Base-by-base conservation (phyloP, 2,888 invertebrate genomes). In the Synergus japonicus region DNA sequence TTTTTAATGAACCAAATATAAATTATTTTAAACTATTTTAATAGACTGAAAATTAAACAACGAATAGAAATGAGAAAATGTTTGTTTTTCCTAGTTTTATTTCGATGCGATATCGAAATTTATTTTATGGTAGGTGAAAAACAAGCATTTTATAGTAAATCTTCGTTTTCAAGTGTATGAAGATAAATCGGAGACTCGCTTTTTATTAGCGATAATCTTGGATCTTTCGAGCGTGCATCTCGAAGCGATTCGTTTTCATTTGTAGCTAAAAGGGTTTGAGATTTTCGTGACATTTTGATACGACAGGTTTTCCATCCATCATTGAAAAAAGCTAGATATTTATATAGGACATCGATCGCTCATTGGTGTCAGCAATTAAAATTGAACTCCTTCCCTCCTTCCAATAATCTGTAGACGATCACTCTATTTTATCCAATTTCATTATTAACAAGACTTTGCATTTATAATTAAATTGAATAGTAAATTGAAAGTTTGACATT, bases 231-330 rank as follows among this genome's bases (percentile, higher is more conserved):
- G 65, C 5, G 9, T n/a, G 37, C 41, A 65, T 67, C 43, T 67
- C 12, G 12, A 67, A 67, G 18, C 43, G 67, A 67, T 67, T 67
- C 44, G 15, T 67, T 67, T 46, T 67, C 67, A 67, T 67, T 67
- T 67, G 22, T 22, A 10, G 18, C 44, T 44, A 67, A 67, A 67
- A 67, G 44, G 67, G n/a, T 66, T 66, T n/a, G 66, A n/a, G 10
- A 22, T 9, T 44, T 46, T 67, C 12, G 44, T 46, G 67, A 67
- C 67, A 67, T 44, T 67, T 67, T 67, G 67, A 44, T 44, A 44
- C 67, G 10, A 22, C 43, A 67, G 43, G 12, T 44, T 18, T 22
- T 60, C 12, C 41, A 67, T 67, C 44, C 44, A 18, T 67, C 41
- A 44, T 43, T 67, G 67, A 43, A 67, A 66, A 18, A 65, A 41